These are phyloP conservation scores for Micropterix aruncella DNA, from an alignment of 2,888 invertebrate species.

Conservation along the genomic window DNA sequence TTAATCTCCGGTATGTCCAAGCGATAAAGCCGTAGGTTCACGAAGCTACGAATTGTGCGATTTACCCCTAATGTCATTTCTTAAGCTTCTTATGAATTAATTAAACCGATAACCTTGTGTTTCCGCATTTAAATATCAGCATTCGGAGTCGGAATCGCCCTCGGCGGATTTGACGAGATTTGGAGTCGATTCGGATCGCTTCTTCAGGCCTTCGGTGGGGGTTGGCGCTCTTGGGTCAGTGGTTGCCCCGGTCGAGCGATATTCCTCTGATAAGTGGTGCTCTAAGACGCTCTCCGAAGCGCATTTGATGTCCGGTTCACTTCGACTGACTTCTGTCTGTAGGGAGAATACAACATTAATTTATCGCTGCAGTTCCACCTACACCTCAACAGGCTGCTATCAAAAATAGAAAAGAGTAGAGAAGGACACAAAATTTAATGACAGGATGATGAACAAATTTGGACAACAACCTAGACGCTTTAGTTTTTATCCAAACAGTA, in stretches of 20 bases:
- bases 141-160: slow-evolving; percentile 20
- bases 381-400: neutral
- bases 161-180: slow-evolving; percentile 39
- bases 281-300: slow-evolving; percentile 13
- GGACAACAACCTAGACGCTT: too few relatives aligned
- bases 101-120: slow-evolving; percentile 1
- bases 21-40: too few relatives aligned
- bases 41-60: too few relatives aligned
- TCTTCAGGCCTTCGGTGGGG: slow-evolving; percentile 25
- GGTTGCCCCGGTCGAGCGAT: slow-evolving; percentile 11
- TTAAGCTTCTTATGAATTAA: slow-evolving; percentile 7
- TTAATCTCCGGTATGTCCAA: too few relatives aligned
- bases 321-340: slow-evolving; percentile 39
- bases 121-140: slow-evolving; percentile 5
- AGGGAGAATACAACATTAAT: slow-evolving; percentile 2
- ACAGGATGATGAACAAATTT: too few relatives aligned
- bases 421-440: too few relatives aligned
- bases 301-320: slow-evolving; percentile 45
- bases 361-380: too few relatives aligned
- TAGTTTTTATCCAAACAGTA: too few relatives aligned
- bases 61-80: slow-evolving; percentile 6
- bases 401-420: neutral
- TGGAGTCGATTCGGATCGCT: slow-evolving; percentile 51
- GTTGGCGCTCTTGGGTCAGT: slow-evolving; percentile 10
- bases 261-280: slow-evolving; percentile 2